Conservation (phyloP, 2,113 vertebrate species). For the Siniperca knerii region DNA sequence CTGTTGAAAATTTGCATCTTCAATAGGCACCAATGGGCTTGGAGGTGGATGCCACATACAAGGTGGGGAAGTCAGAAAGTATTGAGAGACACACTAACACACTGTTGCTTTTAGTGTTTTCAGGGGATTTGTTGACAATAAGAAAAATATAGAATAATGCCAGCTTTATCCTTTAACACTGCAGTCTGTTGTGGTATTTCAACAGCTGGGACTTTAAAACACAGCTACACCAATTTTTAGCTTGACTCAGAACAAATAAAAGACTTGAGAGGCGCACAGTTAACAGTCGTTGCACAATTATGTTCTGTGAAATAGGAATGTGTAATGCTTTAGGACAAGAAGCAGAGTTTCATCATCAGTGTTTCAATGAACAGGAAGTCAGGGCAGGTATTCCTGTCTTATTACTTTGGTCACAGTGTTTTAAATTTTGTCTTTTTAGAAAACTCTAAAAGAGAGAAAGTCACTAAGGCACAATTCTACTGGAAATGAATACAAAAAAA, state of each 20-base stretch:
- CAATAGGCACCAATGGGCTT: too few species aligned
- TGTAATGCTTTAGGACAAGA: background rate
- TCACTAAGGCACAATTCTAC: background rate
- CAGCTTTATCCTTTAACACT: background rate
- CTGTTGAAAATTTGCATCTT: too few species aligned
- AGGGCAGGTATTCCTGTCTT: background rate
- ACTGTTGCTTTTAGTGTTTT: too few species aligned
- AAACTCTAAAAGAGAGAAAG: too few species aligned
- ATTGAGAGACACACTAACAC: too few species aligned
- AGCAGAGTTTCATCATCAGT: background rate
- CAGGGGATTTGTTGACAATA: background rate
- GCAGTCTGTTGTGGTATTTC: background rate
- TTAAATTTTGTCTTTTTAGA: too few species aligned
- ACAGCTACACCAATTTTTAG: background rate
- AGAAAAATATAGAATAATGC: background rate
- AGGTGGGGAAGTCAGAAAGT: too few species aligned
- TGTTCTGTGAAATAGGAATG: too few species aligned
- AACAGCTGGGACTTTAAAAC: background rate
- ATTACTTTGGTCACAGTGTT: background rate
- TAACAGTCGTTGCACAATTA: background rate
- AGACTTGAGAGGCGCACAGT: background rate
- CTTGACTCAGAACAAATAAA: background rate
- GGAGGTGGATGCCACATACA: too few species aligned
- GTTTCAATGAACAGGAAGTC: constrained; percentile 20
- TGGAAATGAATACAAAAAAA: background rate